phyloP scores from a whole-genome alignment of 2,113 vertebrate species.

The Hippocampus zosterae region DNA sequence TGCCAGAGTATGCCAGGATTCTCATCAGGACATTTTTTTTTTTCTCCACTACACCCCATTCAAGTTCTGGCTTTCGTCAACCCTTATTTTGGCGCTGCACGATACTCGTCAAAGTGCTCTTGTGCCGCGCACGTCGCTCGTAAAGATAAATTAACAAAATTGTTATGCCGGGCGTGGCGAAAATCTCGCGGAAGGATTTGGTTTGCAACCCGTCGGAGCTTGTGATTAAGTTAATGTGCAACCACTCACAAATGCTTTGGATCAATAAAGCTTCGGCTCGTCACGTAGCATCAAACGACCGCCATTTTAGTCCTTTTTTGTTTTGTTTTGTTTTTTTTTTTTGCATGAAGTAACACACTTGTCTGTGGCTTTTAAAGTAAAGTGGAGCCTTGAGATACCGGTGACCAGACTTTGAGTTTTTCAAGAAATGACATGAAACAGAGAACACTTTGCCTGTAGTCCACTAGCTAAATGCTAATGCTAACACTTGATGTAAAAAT shows the following conservation, averaged over 20 bases:
- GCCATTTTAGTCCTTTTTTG: neutral
- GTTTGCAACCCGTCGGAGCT: no score
- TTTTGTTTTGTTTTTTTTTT: no score
- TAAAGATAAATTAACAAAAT: no score
- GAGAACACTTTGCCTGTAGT: no score
- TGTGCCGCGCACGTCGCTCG: no score
- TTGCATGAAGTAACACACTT: neutral
- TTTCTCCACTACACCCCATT: neutral
- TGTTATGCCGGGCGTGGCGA: neutral
- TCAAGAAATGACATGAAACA: no score
- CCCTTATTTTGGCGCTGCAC: no score
- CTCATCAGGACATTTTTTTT: neutral
- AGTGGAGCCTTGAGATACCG: neutral
- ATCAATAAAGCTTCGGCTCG: neutral
- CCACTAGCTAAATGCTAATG: no score
- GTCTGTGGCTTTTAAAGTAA: neutral
- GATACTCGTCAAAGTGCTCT: no score
- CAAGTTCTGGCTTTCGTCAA: neutral
- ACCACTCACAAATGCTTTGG: neutral
- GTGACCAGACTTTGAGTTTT: no score
- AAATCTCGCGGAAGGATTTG: neutral
- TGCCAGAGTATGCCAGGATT: neutral
- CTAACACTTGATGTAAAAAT: no score
- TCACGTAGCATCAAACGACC: no score
- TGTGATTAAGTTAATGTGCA: neutral